Evolutionary conservation across 2,113 vertebrate genomes (phyloP).

Genomic region (Rhinopithecus roxellana): DNA sequence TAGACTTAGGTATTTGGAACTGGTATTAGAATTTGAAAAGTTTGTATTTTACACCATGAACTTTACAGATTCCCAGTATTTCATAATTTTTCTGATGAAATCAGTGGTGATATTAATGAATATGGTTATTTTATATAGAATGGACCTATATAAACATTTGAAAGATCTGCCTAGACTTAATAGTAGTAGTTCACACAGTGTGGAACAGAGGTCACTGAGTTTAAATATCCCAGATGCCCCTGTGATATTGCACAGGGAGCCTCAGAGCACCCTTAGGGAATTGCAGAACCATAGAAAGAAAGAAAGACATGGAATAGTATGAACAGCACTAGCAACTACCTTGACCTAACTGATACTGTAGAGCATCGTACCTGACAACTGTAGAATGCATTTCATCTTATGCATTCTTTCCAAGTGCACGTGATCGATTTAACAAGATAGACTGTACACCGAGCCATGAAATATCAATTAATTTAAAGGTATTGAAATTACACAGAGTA

Average conservation of each 20-base stretch:
- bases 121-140: neutral
- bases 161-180: neutral
- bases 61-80: too few relatives aligned
- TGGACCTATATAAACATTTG: neutral
- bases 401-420: neutral
- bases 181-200: neutral
- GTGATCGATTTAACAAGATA: neutral
- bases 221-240: fast-evolving
- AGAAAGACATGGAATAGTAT: neutral
- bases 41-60: neutral
- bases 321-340: neutral
- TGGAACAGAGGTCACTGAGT: neutral
- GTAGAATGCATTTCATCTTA: neutral
- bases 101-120: neutral
- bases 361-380: neutral
- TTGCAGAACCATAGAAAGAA: neutral
- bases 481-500: neutral
- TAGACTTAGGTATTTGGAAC: neutral
- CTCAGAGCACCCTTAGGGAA: neutral
- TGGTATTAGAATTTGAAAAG: neutral
- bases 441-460: too few relatives aligned
- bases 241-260: neutral
- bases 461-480: neutral
- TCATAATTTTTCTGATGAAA: neutral
- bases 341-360: neutral